Evolutionary conservation across 2,113 vertebrate species (phyloP).

Genomic region (Oceanodroma tethys): DNA sequence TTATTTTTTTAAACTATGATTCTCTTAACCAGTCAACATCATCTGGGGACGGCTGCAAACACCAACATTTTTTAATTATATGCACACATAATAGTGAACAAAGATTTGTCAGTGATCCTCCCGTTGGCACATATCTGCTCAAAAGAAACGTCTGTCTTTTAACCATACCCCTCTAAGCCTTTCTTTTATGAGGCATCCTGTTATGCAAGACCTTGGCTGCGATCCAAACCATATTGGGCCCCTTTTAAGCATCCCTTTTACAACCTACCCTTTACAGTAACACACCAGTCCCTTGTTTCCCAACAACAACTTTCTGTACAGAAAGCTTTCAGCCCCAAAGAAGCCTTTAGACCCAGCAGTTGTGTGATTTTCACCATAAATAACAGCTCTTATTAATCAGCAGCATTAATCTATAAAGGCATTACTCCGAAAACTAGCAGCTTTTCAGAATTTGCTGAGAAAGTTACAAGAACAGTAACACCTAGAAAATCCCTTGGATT

Average conservation of each 20-base stretch:
- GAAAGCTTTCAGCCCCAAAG: constrained; percentile 52
- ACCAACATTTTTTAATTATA: constrained; percentile 51
- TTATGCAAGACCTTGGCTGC: constrained; percentile 66
- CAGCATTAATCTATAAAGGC: constrained; percentile 34
- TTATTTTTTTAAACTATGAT: not conserved
- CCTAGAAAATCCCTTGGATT: constrained; percentile 16
- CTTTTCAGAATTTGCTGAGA: constrained; percentile 45
- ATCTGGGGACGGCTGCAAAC: constrained; percentile 7
- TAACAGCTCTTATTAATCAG: constrained; percentile 34
- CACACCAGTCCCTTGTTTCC: constrained; percentile 67
- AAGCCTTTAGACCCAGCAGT: constrained; percentile 36
- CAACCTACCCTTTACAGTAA: constrained; percentile 68
- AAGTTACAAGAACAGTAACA: not conserved
- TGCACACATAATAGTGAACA: constrained; percentile 6
- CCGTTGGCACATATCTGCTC: constrained; percentile 36
- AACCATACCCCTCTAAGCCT: constrained; percentile 58
- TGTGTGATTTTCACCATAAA: constrained; percentile 49
- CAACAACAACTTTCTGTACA: constrained; percentile 67
- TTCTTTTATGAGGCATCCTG: constrained; percentile 69
- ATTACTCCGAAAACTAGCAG: constrained; percentile 32
- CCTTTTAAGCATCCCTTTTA: constrained; percentile 65
- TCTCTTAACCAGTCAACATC: not conserved
- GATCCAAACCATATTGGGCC: constrained; percentile 62
- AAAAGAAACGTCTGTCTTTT: constrained; percentile 51
- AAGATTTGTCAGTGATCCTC: constrained; percentile 57